These are phyloP conservation scores for Callopanchax toddi DNA, from an alignment of 2,113 vertebrate species.

Conservation along the genomic window DNA sequence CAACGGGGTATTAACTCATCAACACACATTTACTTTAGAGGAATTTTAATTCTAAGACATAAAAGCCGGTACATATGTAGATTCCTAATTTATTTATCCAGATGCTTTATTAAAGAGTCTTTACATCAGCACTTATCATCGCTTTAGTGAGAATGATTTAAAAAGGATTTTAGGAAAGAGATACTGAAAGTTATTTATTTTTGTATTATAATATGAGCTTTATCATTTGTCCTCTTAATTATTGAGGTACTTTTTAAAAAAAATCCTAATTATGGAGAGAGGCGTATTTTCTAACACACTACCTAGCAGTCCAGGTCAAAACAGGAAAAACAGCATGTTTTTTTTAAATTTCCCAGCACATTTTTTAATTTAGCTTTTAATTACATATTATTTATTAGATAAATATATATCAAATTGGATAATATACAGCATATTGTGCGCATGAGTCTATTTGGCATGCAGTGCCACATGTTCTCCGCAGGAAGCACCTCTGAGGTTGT, in stretches of 20 bases:
- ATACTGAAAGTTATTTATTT: conserved; percentile 73
- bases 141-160: conserved; percentile 61
- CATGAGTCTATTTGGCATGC: conserved; percentile 57
- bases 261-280: conserved; percentile 43
- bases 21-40: conserved; percentile 52
- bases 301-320: conserved; percentile 52
- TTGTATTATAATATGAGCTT: conserved; percentile 67
- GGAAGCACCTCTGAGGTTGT: conserved; percentile 50
- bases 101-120: conserved; percentile 49
- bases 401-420: conserved; percentile 53
- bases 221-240: conserved; percentile 63
- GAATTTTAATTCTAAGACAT: conserved; percentile 27
- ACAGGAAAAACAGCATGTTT: conserved; percentile 17
- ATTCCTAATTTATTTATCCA: conserved; percentile 52
- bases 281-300: conserved; percentile 64
- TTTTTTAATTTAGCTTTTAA: conserved; percentile 19
- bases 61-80: conserved; percentile 63
- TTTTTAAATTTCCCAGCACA: conserved; percentile 33
- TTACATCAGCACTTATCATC: conserved; percentile 25
- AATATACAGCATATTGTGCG: conserved; percentile 51
- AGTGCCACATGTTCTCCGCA: conserved; percentile 53
- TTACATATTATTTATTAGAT: conserved; percentile 6
- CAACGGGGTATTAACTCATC: conserved; percentile 79
- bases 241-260: conserved; percentile 33
- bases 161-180: conserved; percentile 56